Conservation (phyloP, 2,888 invertebrate species). For the Mechanitis mazaeus region DNA sequence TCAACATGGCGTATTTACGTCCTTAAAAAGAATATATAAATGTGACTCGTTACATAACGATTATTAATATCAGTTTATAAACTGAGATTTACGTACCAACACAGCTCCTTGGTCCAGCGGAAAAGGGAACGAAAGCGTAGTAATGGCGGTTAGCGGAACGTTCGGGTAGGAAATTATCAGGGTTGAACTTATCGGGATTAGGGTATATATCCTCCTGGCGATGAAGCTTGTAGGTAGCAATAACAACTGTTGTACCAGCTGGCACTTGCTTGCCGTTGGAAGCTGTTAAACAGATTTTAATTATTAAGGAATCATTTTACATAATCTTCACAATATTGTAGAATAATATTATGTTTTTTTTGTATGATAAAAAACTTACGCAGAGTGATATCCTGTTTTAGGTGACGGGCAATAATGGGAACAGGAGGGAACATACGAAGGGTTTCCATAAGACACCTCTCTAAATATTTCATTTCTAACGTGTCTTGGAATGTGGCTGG, state of each 20-base stretch:
- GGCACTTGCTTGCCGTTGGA: slow-evolving; percentile 82
- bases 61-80: background rate
- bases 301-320: background rate
- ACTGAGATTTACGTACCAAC: slow-evolving; percentile 75
- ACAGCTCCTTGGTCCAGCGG: slow-evolving; percentile 88
- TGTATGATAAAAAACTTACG: slow-evolving; percentile 61
- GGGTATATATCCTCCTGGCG: slow-evolving; percentile 83
- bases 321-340: background rate
- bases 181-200: slow-evolving; percentile 86
- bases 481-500: slow-evolving; percentile 88
- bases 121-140: slow-evolving; percentile 88
- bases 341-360: background rate
- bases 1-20: slow-evolving; percentile 88
- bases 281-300: slow-evolving; percentile 47
- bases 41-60: slow-evolving; percentile 10
- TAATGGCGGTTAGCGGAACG: slow-evolving; percentile 86
- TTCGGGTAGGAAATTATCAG: slow-evolving; percentile 91
- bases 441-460: slow-evolving; percentile 88
- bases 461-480: slow-evolving; percentile 90
- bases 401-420: slow-evolving; percentile 83
- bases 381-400: slow-evolving; percentile 83
- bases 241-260: slow-evolving; percentile 80
- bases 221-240: slow-evolving; percentile 82
- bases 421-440: slow-evolving; percentile 88
- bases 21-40: slow-evolving; percentile 59